Evolutionary conservation across 2,797 vertebrate species (phyloP).

Genomic region (Spea hammondii): DNA sequence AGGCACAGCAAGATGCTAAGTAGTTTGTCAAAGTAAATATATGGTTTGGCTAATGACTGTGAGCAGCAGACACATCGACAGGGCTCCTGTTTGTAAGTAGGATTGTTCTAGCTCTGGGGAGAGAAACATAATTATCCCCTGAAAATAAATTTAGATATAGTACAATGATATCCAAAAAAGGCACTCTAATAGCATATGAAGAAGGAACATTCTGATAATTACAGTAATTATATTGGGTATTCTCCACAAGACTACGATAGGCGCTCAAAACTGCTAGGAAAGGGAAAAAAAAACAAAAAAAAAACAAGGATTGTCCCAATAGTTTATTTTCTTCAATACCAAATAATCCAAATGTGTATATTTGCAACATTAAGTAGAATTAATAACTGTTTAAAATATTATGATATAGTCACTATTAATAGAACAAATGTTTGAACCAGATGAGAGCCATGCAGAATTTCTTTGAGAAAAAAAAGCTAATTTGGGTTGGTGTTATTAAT

Average conservation of each 20-base stretch:
- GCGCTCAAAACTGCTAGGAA: conserved; percentile 5
- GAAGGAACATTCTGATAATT: conserved; percentile 43
- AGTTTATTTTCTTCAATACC: no score
- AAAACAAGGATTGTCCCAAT: no score
- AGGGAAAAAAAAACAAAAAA: not conserved
- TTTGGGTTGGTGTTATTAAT: no score
- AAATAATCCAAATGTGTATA: no score
- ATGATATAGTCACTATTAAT: no score
- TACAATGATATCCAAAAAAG: conserved; percentile 49
- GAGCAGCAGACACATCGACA: conserved; percentile 35
- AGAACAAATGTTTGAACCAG: no score
- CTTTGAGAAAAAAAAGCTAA: no score
- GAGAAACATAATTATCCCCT: conserved; percentile 41
- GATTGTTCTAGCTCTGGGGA: conserved; percentile 27
- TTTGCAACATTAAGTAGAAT: no score
- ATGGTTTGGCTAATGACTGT: conserved; percentile 41
- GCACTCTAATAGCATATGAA: conserved; percentile 31
- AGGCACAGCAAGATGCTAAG: conserved; percentile 38
- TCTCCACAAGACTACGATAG: conserved; percentile 24
- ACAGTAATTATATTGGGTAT: conserved; percentile 46
- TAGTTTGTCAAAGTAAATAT: conserved; percentile 48
- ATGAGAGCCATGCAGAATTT: no score
- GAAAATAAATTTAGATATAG: conserved; percentile 45
- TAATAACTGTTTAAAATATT: no score
- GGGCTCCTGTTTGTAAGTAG: conserved; percentile 28